Conservation (phyloP, 2,888 invertebrate genomes). For the Leptarthrus brevirostris region DNA sequence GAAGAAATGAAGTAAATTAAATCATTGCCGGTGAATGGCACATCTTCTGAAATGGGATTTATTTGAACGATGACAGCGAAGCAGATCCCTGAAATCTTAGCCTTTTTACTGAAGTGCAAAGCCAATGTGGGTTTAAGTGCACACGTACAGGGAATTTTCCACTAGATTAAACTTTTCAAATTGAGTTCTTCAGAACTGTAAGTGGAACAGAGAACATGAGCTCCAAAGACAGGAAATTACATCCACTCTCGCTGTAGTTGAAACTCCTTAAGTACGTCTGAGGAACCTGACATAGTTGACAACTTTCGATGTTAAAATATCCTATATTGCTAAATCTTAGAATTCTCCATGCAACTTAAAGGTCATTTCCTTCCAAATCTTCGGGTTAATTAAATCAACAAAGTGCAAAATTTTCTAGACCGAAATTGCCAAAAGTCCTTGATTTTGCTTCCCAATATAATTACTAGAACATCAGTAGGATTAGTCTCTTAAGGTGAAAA, state of each 20-base stretch:
- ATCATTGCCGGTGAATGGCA: constrained; percentile 25
- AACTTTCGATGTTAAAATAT: not conserved
- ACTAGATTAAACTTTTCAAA: constrained; percentile 51
- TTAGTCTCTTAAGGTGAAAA: not conserved
- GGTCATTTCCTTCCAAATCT: constrained; percentile 25
- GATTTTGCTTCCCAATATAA: not conserved
- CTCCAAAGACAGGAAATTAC: constrained; percentile 33
- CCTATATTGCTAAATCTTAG: not conserved
- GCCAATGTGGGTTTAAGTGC: constrained; percentile 36
- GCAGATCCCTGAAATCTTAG: constrained; percentile 9
- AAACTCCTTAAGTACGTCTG: constrained; percentile 12
- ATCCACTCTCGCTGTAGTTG: constrained; percentile 17
- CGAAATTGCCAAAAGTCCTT: constrained; percentile 1
- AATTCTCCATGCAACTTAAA: not conserved
- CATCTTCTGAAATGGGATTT: constrained; percentile 22
- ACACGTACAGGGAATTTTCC: constrained; percentile 50
- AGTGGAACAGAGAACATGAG: constrained; percentile 25
- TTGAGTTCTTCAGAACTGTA: constrained; percentile 42
- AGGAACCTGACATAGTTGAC: not conserved
- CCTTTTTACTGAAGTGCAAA: constrained; percentile 37
- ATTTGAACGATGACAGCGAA: constrained; percentile 28
- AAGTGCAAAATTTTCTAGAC: constrained; percentile 11
- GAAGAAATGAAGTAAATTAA: constrained; percentile 25
- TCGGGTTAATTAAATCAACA: constrained; percentile 27
- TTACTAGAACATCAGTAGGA: not conserved